Conservation (phyloP, 2,888 invertebrate species). For the Chaetogeoica ovagalla region DNA sequence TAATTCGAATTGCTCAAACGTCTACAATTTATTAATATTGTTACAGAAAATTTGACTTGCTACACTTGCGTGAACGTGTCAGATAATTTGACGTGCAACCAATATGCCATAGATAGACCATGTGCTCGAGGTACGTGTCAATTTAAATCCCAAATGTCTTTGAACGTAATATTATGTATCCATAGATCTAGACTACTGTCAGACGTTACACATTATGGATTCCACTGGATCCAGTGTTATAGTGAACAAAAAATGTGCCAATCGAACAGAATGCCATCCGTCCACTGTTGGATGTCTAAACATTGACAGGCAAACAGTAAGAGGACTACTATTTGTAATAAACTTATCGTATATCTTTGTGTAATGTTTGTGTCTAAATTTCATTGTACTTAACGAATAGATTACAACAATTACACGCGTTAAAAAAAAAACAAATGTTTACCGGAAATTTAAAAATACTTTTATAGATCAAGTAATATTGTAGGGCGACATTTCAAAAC, state of each 20-base stretch:
- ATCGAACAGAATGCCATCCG: conserved; percentile 66
- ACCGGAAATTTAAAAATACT: too few relatives aligned
- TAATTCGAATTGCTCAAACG: too few relatives aligned
- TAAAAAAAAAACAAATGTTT: too few relatives aligned
- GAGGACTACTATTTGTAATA: conserved; percentile 33
- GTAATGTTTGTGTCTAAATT: too few relatives aligned
- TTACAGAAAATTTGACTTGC: conserved; percentile 61
- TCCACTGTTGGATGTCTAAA: conserved; percentile 67
- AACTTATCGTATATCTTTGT: too few relatives aligned
- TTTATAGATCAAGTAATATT: too few relatives aligned
- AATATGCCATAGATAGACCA: conserved; percentile 68
- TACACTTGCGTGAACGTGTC: conserved; percentile 70
- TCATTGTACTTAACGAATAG: too few relatives aligned
- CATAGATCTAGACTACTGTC: conserved; percentile 66
- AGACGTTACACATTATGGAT: conserved; percentile 68
- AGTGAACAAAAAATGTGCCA: conserved; percentile 69
- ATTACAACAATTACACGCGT: too few relatives aligned
- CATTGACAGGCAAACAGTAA: conserved; percentile 67
- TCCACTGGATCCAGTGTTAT: conserved; percentile 67
- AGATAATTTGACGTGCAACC: conserved; percentile 68
- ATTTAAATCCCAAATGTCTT: conserved; percentile 26
- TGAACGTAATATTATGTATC: not conserved
- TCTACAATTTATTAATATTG: too few relatives aligned
- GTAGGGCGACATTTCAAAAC: too few relatives aligned
- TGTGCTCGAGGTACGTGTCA: conserved; percentile 62